phyloP scores from a whole-genome alignment of 2,113 vertebrate genomes.

The Petromus typicus region DNA sequence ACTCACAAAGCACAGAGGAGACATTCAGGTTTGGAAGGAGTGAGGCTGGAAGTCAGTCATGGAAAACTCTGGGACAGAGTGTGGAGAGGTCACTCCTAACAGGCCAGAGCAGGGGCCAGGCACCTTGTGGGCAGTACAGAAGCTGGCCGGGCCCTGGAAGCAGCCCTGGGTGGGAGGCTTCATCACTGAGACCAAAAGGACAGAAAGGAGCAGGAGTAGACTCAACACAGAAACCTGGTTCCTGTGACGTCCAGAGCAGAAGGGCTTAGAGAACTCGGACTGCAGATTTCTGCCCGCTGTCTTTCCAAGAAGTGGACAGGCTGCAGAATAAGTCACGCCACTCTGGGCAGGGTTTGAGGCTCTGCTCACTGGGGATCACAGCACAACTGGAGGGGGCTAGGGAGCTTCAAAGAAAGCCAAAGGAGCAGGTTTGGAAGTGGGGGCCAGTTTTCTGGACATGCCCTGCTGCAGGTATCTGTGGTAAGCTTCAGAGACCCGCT shows the following conservation, averaged over 20 bases:
- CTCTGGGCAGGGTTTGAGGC: neutral
- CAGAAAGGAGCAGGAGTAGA: neutral
- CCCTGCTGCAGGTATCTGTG: neutral
- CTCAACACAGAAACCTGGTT: neutral
- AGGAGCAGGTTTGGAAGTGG: neutral
- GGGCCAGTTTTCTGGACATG: neutral
- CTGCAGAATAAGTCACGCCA: neutral
- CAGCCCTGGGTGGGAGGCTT: neutral
- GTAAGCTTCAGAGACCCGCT: neutral
- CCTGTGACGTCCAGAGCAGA: neutral
- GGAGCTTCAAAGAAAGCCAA: neutral
- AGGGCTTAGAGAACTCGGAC: neutral
- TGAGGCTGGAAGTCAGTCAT: neutral
- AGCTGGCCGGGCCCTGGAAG: neutral
- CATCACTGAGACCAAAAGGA: neutral
- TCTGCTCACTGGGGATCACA: neutral
- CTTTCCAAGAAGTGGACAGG: neutral
- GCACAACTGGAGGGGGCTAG: neutral
- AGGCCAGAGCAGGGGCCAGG: neutral
- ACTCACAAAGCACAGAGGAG: neutral
- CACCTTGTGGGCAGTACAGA: neutral
- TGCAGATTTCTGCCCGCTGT: neutral
- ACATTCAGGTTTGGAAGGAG: neutral
- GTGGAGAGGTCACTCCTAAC: accelerated
- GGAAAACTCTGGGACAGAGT: neutral